phyloP scores from a whole-genome alignment of 2,113 vertebrate species.

The Nothoprocta pentlandii region DNA sequence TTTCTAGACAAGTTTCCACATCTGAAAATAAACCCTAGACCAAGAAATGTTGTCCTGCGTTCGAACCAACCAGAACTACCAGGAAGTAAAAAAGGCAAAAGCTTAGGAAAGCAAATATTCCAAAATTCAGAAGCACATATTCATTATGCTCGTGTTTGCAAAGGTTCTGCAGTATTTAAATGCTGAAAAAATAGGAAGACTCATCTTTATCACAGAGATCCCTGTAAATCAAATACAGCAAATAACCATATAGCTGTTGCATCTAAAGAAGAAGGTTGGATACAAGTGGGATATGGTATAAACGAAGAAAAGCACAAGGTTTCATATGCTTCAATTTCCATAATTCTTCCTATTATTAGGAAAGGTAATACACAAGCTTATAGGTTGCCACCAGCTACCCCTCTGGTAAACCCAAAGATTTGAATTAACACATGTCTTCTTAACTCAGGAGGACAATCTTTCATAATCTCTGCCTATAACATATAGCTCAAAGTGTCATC shows the following conservation, averaged over 20 bases:
- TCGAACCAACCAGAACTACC: neutral
- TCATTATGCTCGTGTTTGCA: neutral
- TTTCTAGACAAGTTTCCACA: neutral
- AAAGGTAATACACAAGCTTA: neutral
- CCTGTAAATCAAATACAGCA: neutral
- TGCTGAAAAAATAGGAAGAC: neutral
- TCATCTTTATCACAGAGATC: neutral
- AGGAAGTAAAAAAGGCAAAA: neutral
- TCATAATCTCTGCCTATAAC: neutral
- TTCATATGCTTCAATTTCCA: neutral
- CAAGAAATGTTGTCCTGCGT: neutral
- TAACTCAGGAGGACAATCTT: neutral
- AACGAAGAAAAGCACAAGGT: neutral
- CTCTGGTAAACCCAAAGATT: rapidly evolving
- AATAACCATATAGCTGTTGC: neutral
- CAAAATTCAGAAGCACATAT: neutral
- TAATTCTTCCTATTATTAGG: neutral
- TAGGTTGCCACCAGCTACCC: rapidly evolving
- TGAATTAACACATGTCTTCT: neutral
- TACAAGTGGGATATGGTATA: neutral
- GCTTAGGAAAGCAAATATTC: neutral
- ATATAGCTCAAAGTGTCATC: neutral
- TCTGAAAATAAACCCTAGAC: neutral
- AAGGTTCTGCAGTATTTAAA: neutral
- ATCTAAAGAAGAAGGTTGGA: neutral